phyloP scores from a whole-genome alignment of 1,140 invertebrate species.

The Elymnias hypermnestra region DNA sequence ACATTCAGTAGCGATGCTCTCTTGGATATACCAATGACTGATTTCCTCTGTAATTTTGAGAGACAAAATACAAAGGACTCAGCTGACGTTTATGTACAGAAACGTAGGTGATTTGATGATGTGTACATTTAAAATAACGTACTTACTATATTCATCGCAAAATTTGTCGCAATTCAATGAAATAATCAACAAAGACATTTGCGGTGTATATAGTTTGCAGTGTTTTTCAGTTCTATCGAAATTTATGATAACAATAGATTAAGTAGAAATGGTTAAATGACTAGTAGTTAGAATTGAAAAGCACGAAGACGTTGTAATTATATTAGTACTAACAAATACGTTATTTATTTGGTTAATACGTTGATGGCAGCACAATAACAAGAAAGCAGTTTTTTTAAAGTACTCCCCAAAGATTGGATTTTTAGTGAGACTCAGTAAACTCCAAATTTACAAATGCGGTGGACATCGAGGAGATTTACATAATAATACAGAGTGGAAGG shows the following conservation, averaged over 20 bases:
- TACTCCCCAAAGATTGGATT: slow-evolving; percentile 67
- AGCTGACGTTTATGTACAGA: slow-evolving; percentile 55
- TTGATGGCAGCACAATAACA: slow-evolving; percentile 56
- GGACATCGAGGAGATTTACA: slow-evolving; percentile 39
- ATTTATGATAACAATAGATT: background rate
- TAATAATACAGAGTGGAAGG: slow-evolving; percentile 24
- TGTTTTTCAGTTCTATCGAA: slow-evolving; percentile 50
- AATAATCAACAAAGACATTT: slow-evolving; percentile 6
- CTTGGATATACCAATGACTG: slow-evolving; percentile 47
- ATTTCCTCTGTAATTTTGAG: slow-evolving; percentile 69
- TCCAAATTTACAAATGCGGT: slow-evolving; percentile 37
- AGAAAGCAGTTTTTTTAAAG: slow-evolving; percentile 43
- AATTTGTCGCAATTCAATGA: background rate
- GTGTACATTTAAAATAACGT: slow-evolving; percentile 39
- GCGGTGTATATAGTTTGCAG: slow-evolving; percentile 40
- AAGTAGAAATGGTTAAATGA: too few species aligned
- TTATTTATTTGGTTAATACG: slow-evolving; percentile 59
- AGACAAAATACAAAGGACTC: slow-evolving; percentile 30
- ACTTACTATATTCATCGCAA: slow-evolving; percentile 42
- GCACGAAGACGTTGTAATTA: slow-evolving; percentile 29
- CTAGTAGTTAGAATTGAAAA: slow-evolving; percentile 55
- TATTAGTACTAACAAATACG: slow-evolving; percentile 53
- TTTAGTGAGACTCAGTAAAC: slow-evolving; percentile 48
- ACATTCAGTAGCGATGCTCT: slow-evolving; percentile 66
- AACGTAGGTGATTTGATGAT: slow-evolving; percentile 64